These are phyloP conservation scores for Didymodactylos carnosus DNA, from an alignment of 2,888 invertebrate genomes.

Conservation along the genomic window DNA sequence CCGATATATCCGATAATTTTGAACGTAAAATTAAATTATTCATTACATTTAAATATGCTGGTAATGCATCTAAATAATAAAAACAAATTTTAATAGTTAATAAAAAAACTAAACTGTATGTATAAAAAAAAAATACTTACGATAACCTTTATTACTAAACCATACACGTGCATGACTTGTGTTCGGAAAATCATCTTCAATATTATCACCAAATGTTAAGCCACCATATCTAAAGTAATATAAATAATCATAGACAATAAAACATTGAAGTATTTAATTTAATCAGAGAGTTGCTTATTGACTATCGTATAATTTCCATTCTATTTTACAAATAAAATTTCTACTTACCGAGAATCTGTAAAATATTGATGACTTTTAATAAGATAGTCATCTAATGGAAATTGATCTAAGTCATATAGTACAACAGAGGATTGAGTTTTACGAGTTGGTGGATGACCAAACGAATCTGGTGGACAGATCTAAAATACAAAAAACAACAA, in stretches of 20 bases:
- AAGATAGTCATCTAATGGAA: not conserved
- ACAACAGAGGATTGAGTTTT: not conserved
- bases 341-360: not conserved
- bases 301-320: no score
- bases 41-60: slow-evolving; percentile 5
- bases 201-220: slow-evolving; percentile 7
- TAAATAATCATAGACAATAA: no score
- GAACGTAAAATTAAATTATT: slow-evolving; percentile 7
- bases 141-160: slow-evolving; percentile 12
- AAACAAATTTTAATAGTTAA: not conserved
- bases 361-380: not conserved
- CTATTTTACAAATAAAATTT: not conserved
- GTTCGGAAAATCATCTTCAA: slow-evolving; percentile 1
- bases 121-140: not conserved
- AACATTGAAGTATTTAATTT: no score
- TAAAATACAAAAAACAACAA: not conserved
- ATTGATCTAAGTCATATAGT: not conserved
- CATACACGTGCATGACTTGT: slow-evolving; percentile 3
- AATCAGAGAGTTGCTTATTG: no score
- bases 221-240: slow-evolving; percentile 7
- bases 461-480: not conserved
- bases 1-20: not conserved
- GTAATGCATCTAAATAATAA: not conserved
- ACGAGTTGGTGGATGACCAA: not conserved
- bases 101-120: slow-evolving; percentile 1